Evolutionary conservation across 2,888 invertebrate species (phyloP).

Genomic region (Pristionchus entomophagus): DNA sequence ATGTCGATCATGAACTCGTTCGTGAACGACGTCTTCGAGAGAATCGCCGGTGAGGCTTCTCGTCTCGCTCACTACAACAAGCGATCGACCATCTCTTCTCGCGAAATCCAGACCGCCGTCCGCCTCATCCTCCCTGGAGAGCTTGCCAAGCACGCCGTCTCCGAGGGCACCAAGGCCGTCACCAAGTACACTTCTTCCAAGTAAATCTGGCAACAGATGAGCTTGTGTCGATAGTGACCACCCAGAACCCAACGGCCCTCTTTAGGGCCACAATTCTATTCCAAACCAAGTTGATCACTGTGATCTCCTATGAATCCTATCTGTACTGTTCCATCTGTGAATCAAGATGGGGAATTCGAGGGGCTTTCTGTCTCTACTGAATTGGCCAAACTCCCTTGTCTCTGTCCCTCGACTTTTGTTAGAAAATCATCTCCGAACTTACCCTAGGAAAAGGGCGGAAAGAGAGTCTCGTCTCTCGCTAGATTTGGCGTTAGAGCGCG

Average conservation of each 20-base stretch:
- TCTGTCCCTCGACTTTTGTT: too few species aligned
- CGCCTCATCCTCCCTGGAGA: conserved; percentile 60
- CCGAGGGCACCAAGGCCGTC: conserved; percentile 48
- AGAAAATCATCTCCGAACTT: too few species aligned
- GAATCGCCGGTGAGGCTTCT: conserved; percentile 80
- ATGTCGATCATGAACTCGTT: conserved; percentile 86
- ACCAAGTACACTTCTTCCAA: conserved; percentile 48
- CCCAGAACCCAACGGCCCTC: conserved; percentile 66
- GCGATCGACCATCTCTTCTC: conserved; percentile 82
- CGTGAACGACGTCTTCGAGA: conserved; percentile 85
- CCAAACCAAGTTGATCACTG: conserved; percentile 39
- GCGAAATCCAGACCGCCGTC: conserved; percentile 82
- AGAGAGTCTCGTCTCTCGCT: too few species aligned
- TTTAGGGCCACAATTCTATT: conserved; percentile 63
- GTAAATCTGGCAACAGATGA: conserved; percentile 40
- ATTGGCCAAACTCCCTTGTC: too few species aligned
- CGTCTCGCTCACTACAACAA: conserved; percentile 82
- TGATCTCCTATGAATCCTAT: too few species aligned
- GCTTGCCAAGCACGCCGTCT: conserved; percentile 48
- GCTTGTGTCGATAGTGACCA: conserved; percentile 19
- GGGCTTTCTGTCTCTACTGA: too few species aligned
- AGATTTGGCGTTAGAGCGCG: not conserved
- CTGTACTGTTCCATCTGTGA: too few species aligned
- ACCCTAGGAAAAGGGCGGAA: too few species aligned
- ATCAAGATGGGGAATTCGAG: too few species aligned